phyloP scores from a whole-genome alignment of 2,888 invertebrate genomes.

The Cristatella mucedo region DNA sequence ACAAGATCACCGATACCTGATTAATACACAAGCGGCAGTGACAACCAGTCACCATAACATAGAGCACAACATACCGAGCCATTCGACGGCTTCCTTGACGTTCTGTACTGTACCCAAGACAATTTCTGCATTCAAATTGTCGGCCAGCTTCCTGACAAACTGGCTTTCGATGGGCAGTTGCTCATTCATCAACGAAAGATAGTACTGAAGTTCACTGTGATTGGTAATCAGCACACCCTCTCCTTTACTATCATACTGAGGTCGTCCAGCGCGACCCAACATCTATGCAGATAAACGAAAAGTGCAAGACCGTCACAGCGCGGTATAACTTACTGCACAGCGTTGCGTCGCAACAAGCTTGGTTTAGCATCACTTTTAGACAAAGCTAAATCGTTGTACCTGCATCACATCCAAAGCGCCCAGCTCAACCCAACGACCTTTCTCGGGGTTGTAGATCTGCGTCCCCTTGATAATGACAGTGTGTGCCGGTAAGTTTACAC shows the following conservation, averaged over 20 bases:
- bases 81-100: constrained; percentile 73
- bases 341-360: not conserved
- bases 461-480: constrained; percentile 97
- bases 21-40: too few species aligned
- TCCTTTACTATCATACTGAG: constrained; percentile 94
- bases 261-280: constrained; percentile 92
- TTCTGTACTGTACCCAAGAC: constrained; percentile 85
- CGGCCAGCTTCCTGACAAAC: constrained; percentile 74
- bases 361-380: not conserved
- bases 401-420: constrained; percentile 92
- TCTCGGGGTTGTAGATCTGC: constrained; percentile 93
- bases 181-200: constrained; percentile 88
- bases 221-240: constrained; percentile 93
- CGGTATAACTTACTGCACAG: too few species aligned
- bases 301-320: too few species aligned
- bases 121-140: constrained; percentile 93
- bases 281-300: too few species aligned
- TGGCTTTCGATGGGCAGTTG: constrained; percentile 97
- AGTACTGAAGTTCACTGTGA: constrained; percentile 94
- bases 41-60: not conserved
- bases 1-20: too few species aligned
- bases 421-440: constrained; percentile 92
- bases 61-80: constrained; percentile 50
- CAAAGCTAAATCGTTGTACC: constrained; percentile 28
- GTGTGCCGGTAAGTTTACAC: constrained; percentile 95